A percentile compares a stretch with the other conserved stretches of the same genome.
Conservation (phyloP, 2,888 invertebrate species). For the Schizaphis graminum region DNA sequence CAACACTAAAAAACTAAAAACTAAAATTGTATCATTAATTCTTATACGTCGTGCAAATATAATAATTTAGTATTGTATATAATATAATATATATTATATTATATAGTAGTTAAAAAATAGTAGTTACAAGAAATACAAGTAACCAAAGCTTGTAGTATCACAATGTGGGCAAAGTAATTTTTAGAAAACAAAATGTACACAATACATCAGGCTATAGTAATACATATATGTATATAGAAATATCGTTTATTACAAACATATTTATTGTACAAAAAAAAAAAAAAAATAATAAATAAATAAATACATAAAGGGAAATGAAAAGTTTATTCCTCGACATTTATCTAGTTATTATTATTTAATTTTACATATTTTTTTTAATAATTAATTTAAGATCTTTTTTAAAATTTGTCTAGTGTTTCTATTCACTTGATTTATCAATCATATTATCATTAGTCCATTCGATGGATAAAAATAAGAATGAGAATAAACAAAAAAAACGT, state of each 20-base stretch:
- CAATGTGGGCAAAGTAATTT: slow-evolving; percentile 55
- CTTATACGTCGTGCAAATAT: slow-evolving; percentile 54
- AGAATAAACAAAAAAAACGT: not conserved
- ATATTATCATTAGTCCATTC: not conserved
- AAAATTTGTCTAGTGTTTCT: not conserved
- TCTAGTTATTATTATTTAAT: slow-evolving; percentile 34
- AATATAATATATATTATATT: slow-evolving; percentile 35
- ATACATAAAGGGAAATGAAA: slow-evolving; percentile 21
- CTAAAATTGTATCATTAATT: slow-evolving; percentile 49
- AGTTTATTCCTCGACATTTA: slow-evolving; percentile 1
- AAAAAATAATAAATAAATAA: not conserved
- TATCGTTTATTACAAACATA: slow-evolving; percentile 34
- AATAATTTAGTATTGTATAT: slow-evolving; percentile 23
- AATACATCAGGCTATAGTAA: slow-evolving; percentile 46
- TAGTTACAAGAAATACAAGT: slow-evolving; percentile 63
- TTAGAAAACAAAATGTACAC: slow-evolving; percentile 56
- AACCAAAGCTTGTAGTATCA: slow-evolving; percentile 65
- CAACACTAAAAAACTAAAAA: slow-evolving; percentile 62
- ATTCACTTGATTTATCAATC: not conserved
- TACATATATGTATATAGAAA: slow-evolving; percentile 24
- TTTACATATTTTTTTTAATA: not conserved
- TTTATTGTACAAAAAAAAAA: slow-evolving; percentile 46
- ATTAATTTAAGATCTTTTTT: slow-evolving; percentile 28
- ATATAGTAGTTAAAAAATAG: slow-evolving; percentile 59
- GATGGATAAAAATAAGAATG: not conserved